phyloP scores from a whole-genome alignment of 2,797 vertebrate species.

The Pangasius djambal region DNA sequence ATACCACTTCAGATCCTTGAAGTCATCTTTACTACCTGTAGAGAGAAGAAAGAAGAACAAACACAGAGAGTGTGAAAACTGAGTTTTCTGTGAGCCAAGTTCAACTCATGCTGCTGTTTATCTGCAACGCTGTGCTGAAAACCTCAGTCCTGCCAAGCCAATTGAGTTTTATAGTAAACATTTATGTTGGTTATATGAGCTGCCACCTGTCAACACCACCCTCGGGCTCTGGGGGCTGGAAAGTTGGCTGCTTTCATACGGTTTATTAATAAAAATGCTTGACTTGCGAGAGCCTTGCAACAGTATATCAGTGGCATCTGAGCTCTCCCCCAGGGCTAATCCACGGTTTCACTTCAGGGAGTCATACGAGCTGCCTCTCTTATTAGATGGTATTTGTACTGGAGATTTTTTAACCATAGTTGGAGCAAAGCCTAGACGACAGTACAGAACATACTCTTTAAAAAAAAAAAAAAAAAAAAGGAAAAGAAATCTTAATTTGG shows the following conservation, averaged over 20 bases:
- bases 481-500: not conserved
- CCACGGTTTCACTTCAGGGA: not conserved
- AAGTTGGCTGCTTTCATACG: constrained; percentile 21
- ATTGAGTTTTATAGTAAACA: not conserved
- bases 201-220: constrained; percentile 13
- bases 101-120: too few relatives aligned
- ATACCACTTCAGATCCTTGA: not conserved
- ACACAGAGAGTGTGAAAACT: not conserved
- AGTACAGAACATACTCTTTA: not conserved
- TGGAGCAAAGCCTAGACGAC: not conserved
- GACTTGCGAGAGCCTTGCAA: constrained; percentile 39
- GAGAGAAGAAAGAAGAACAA: not conserved
- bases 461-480: too few relatives aligned
- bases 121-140: not conserved
- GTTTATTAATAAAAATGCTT: constrained; percentile 57
- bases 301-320: constrained; percentile 41
- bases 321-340: constrained; percentile 37
- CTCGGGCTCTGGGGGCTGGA: not conserved
- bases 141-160: not conserved
- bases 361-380: constrained; percentile 11
- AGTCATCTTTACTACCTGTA: not conserved
- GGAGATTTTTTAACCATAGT: not conserved
- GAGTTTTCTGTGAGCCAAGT: not conserved
- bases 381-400: not conserved
- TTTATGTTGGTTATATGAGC: not conserved